Percentiles rank a stretch among this genome's conserved stretches.
Evolutionary conservation across 1,140 invertebrate species (phyloP).

Genomic region (Neodiprion fabricii): DNA sequence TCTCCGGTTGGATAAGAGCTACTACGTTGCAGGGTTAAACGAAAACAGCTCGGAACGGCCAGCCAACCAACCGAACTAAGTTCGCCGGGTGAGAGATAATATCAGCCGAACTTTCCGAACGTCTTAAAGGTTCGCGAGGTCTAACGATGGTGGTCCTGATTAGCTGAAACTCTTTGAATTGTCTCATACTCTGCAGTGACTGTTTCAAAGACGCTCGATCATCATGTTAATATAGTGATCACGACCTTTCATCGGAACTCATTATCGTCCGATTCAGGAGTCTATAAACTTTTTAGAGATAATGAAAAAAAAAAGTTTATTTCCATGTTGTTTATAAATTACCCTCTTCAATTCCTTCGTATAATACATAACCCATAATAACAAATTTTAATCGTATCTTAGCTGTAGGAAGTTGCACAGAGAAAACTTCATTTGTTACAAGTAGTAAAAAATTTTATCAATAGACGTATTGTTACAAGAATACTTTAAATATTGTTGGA

Average conservation of each 20-base stretch:
- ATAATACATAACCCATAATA: too few species aligned
- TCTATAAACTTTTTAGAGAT: too few species aligned
- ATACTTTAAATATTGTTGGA: too few species aligned
- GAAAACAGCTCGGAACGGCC: neutral
- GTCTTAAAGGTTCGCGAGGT: neutral
- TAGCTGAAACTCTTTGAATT: neutral
- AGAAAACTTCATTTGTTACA: too few species aligned
- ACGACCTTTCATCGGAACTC: neutral
- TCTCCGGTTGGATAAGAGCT: conserved; percentile 27
- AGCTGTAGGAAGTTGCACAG: too few species aligned
- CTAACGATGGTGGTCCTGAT: neutral
- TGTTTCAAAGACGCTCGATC: neutral
- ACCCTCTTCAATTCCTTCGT: too few species aligned
- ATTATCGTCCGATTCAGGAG: neutral
- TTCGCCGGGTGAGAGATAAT: neutral
- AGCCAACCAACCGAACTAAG: neutral
- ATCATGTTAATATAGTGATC: neutral
- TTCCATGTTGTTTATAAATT: too few species aligned
- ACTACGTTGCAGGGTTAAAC: conserved; percentile 3
- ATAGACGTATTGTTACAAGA: too few species aligned
- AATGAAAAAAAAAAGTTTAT: too few species aligned
- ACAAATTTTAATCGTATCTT: too few species aligned
- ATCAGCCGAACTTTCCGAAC: neutral
- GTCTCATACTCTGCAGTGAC: neutral
- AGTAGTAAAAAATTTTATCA: too few species aligned